Percentiles rank a stretch among this genome's conserved stretches.
Conservation (phyloP, 2,888 invertebrate species). For the Stratiomys singularior region DNA sequence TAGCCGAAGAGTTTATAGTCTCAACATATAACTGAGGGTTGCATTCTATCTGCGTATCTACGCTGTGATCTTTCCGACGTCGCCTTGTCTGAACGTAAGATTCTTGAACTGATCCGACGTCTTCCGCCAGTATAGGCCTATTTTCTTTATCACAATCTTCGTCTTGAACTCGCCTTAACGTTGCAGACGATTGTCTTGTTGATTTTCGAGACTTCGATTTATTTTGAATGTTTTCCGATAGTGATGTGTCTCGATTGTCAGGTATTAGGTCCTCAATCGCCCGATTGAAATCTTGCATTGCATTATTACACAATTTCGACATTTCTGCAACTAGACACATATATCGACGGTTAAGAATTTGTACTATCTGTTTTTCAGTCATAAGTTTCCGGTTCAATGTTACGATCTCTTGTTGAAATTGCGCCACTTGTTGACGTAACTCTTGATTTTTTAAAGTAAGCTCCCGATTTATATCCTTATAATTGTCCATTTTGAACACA, state of each 20-base stretch:
- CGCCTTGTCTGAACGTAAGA: conserved; percentile 27
- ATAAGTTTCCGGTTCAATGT: not conserved
- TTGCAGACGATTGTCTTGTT: not conserved
- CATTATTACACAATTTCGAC: not conserved
- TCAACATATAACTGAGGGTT: not conserved
- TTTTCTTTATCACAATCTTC: conserved; percentile 26
- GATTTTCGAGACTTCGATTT: not conserved
- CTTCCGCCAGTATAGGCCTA: not conserved
- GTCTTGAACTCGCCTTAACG: not conserved
- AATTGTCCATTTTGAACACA: conserved; percentile 41
- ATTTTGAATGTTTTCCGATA: not conserved
- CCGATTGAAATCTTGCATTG: not conserved
- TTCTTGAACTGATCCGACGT: not conserved
- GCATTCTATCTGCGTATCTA: not conserved
- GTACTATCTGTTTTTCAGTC: not conserved
- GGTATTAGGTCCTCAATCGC: not conserved
- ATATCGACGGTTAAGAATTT: not conserved
- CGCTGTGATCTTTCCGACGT: not conserved
- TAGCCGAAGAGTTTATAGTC: not conserved
- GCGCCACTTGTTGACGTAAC: not conserved
- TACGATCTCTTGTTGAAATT: conserved; percentile 14
- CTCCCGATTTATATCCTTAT: conserved; percentile 44
- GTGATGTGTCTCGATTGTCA: not conserved
- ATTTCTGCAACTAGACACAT: not conserved
- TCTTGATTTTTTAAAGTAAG: conserved; percentile 30